Conservation (phyloP, 1,140 invertebrate species). For the Brachionus asplanchnoidis region DNA sequence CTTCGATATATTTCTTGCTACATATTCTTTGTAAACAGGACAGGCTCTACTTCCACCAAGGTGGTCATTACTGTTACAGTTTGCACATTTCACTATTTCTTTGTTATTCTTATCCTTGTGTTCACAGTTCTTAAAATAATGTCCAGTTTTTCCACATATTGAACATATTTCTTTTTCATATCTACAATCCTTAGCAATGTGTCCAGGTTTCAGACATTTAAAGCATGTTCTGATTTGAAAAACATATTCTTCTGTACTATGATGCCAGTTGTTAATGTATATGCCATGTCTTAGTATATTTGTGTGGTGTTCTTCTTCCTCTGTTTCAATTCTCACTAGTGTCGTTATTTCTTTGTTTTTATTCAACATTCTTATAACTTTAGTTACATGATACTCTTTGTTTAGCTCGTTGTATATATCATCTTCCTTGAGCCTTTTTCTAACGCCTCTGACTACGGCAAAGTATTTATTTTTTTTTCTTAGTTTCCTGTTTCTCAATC, state of each 20-base stretch:
- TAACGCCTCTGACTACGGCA: background rate
- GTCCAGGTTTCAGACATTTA: slow-evolving; percentile 44
- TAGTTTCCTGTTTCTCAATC: background rate
- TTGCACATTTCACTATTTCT: slow-evolving; percentile 48
- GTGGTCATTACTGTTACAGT: slow-evolving; percentile 43
- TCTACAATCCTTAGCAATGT: slow-evolving; percentile 47
- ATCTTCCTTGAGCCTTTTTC: background rate
- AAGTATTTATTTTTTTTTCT: background rate
- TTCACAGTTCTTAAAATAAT: slow-evolving; percentile 46
- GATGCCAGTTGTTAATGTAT: slow-evolving; percentile 48
- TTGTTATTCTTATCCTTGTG: slow-evolving; percentile 47
- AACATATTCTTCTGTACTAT: slow-evolving; percentile 40
- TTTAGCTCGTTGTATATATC: background rate
- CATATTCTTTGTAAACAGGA: slow-evolving; percentile 45
- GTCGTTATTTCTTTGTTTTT: background rate
- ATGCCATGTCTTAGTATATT: slow-evolving; percentile 43
- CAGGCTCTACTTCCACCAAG: slow-evolving; percentile 42
- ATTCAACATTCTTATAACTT: background rate
- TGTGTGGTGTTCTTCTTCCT: background rate
- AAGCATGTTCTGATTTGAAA: slow-evolving; percentile 48
- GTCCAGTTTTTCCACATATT: background rate
- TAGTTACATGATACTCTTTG: too few species aligned
- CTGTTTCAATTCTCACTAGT: background rate
- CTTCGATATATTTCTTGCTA: slow-evolving; percentile 12
- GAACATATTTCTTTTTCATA: slow-evolving; percentile 5